Evolutionary conservation across 2,113 vertebrate genomes (phyloP).

Genomic region (Phylloscopus whistleri): DNA sequence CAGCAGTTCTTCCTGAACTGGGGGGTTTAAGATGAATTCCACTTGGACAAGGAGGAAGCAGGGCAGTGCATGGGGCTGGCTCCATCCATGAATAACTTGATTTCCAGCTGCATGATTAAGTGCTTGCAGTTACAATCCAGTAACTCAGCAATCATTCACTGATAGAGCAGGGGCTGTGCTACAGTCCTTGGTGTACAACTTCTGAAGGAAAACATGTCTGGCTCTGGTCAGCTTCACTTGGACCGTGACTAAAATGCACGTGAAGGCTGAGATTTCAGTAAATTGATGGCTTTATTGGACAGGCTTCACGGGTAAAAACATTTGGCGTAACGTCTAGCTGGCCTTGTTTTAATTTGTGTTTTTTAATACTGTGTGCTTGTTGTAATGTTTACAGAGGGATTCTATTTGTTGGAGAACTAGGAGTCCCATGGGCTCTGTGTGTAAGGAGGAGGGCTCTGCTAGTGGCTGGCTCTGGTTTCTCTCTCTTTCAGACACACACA

Average conservation of each 20-base stretch:
- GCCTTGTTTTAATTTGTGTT: neutral
- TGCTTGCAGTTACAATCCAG: neutral
- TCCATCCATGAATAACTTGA: neutral
- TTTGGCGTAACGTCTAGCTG: neutral
- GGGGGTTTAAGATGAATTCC: neutral
- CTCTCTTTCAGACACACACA: neutral
- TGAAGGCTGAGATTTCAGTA: neutral
- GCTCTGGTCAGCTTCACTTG: neutral
- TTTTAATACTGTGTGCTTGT: neutral
- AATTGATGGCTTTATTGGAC: neutral
- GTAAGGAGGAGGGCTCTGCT: neutral
- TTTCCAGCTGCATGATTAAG: neutral
- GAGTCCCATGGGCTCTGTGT: neutral
- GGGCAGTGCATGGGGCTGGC: neutral
- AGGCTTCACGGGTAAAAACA: neutral
- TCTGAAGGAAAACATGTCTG: neutral
- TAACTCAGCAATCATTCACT: neutral
- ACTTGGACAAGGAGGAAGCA: neutral
- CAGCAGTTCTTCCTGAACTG: neutral
- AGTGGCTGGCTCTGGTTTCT: neutral
- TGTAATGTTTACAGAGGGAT: neutral
- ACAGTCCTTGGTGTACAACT: neutral
- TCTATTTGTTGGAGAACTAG: neutral
- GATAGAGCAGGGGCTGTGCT: neutral
- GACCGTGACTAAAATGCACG: neutral